Percentiles rank a stretch among this genome's conserved stretches.
These are phyloP conservation scores for Aeoliscus strigatus DNA, from an alignment of 2,797 vertebrate species.

Conservation along the genomic window DNA sequence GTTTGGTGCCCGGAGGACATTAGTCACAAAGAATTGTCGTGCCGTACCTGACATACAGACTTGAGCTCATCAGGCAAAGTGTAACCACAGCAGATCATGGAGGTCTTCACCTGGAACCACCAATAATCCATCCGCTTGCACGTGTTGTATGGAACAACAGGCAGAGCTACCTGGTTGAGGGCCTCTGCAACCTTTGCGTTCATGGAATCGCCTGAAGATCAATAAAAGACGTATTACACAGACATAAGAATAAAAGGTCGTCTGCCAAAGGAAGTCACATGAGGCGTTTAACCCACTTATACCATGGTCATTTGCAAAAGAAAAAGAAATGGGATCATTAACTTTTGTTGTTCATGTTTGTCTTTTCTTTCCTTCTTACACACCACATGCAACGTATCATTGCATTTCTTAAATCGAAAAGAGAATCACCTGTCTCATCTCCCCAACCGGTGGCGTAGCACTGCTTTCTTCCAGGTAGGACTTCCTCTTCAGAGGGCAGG, in stretches of 20 bases:
- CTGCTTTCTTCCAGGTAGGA: conserved; percentile 61
- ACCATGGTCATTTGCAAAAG: no score
- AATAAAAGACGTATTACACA: no score
- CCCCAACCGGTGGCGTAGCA: conserved; percentile 79
- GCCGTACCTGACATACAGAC: conserved; percentile 77
- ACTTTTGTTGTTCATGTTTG: no score
- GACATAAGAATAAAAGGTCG: no score
- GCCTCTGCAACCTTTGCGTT: conserved; percentile 67
- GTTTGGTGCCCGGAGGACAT: no score
- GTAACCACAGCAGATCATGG: conserved; percentile 80
- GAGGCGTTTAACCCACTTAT: no score
- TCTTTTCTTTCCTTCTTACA: no score
- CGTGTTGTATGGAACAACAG: conserved; percentile 71
- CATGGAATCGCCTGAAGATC: conserved; percentile 62
- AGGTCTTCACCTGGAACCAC: conserved; percentile 80
- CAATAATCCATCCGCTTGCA: conserved; percentile 77
- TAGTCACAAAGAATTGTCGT: no score
- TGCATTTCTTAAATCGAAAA: no score
- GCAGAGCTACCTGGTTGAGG: conserved; percentile 77
- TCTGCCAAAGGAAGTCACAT: no score
- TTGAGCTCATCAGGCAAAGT: conserved; percentile 75
- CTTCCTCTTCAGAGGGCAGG: conserved; percentile 67
- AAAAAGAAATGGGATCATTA: no score
- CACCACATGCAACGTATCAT: no score
- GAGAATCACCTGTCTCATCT: conserved; percentile 71